phyloP scores from a whole-genome alignment of 1,140 invertebrate species.

The Pseudachorutes palmiensis region DNA sequence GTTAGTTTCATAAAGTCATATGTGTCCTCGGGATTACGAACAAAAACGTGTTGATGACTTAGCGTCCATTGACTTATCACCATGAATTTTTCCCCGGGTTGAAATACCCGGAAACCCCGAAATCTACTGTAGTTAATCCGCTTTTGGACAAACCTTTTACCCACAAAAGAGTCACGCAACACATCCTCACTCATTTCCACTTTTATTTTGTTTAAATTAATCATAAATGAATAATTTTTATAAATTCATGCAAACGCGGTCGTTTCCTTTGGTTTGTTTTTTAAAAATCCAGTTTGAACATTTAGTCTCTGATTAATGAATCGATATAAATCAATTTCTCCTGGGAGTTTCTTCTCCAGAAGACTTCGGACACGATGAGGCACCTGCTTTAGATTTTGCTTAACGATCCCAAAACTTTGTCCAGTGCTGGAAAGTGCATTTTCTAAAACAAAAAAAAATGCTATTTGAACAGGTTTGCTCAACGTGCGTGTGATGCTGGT shows the following conservation, averaged over 20 bases:
- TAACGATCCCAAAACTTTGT: constrained; percentile 48
- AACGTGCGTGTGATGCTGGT: neutral
- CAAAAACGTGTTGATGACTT: too few relatives aligned
- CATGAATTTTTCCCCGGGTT: too few relatives aligned
- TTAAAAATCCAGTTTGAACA: constrained; percentile 62
- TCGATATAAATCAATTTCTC: constrained; percentile 82
- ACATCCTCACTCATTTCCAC: too few relatives aligned
- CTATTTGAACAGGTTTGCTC: constrained; percentile 1
- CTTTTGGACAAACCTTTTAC: too few relatives aligned
- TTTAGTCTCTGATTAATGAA: constrained; percentile 75
- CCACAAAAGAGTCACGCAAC: too few relatives aligned
- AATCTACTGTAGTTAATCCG: too few relatives aligned
- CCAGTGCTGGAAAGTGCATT: neutral
- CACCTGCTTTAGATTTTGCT: constrained; percentile 75
- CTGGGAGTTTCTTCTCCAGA: constrained; percentile 71
- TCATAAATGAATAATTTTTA: constrained; percentile 7
- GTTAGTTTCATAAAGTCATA: too few relatives aligned
- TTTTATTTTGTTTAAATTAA: too few relatives aligned
- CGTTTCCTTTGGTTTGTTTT: neutral
- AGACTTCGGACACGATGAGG: constrained; percentile 75
- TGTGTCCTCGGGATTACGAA: too few relatives aligned
- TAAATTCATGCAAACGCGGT: neutral
- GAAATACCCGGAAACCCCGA: too few relatives aligned
- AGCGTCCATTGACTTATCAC: too few relatives aligned
- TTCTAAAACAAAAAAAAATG: constrained; percentile 6